Conservation (phyloP, 1,140 invertebrate genomes). For the Heliconius hewitsoni region DNA sequence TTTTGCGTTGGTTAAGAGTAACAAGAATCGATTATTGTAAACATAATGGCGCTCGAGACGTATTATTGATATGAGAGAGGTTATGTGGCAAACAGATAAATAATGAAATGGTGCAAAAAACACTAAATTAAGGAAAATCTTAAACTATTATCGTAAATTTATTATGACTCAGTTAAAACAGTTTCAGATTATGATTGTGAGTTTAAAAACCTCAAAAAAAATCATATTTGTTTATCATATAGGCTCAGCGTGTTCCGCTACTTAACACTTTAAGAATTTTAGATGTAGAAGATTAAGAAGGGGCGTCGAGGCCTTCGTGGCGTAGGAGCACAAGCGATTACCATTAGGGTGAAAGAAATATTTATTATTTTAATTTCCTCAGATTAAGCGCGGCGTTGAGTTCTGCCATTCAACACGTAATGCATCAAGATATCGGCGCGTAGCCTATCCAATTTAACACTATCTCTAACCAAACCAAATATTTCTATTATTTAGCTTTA, state of each 20-base stretch:
- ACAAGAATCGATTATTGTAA: conserved; percentile 7
- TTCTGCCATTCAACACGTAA: too few relatives aligned
- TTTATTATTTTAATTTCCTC: too few relatives aligned
- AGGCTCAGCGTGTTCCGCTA: not conserved
- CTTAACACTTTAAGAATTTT: not conserved
- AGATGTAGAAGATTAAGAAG: too few relatives aligned
- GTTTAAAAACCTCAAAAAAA: not conserved
- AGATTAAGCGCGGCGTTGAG: too few relatives aligned
- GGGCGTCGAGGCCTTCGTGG: too few relatives aligned
- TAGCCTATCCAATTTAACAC: too few relatives aligned
- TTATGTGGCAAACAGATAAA: not conserved
- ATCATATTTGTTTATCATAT: not conserved
- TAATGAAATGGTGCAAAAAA: not conserved
- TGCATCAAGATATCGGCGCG: too few relatives aligned
- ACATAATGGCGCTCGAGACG: not conserved
- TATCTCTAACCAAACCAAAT: too few relatives aligned
- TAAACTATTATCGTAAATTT: not conserved
- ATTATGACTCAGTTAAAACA: too few relatives aligned
- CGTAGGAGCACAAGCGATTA: too few relatives aligned
- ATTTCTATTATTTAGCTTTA: too few relatives aligned
- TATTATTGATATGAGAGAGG: not conserved
- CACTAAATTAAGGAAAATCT: conserved; percentile 1
- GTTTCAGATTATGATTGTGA: not conserved
- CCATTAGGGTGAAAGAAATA: too few relatives aligned
- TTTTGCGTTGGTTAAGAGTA: not conserved